Evolutionary conservation across 2,797 vertebrate species (phyloP).

Genomic region (Euphonia xanthogaster): DNA sequence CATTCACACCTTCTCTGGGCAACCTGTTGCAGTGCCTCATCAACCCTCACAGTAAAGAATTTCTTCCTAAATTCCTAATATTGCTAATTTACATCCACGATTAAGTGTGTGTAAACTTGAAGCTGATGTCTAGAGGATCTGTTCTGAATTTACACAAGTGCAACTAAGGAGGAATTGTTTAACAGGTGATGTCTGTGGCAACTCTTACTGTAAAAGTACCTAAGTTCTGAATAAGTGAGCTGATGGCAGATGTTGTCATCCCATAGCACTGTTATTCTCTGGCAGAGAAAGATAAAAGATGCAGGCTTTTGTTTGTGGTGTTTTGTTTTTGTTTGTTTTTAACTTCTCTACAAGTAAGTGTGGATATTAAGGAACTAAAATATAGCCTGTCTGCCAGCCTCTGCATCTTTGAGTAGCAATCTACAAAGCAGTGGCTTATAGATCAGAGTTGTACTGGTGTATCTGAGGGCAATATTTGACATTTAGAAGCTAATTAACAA

Average conservation of each 20-base stretch:
- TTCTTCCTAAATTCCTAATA: not conserved
- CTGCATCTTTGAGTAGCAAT: not conserved
- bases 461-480: not conserved
- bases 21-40: not conserved
- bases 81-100: not conserved
- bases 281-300: not conserved
- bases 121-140: not conserved
- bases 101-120: not conserved
- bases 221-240: not conserved
- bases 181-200: not conserved
- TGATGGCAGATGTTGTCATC: not conserved
- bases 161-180: not conserved
- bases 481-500: not conserved
- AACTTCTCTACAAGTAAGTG: not conserved
- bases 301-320: not conserved
- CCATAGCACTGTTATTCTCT: not conserved
- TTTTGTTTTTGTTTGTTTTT: not conserved
- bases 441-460: not conserved
- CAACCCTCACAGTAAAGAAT: not conserved
- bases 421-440: not conserved
- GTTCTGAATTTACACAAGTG: not conserved
- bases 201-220: not conserved
- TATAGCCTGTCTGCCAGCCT: not conserved
- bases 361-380: not conserved
- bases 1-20: not conserved